phyloP scores from a whole-genome alignment of 2,888 invertebrate species.

The Thereva nobilitata region DNA sequence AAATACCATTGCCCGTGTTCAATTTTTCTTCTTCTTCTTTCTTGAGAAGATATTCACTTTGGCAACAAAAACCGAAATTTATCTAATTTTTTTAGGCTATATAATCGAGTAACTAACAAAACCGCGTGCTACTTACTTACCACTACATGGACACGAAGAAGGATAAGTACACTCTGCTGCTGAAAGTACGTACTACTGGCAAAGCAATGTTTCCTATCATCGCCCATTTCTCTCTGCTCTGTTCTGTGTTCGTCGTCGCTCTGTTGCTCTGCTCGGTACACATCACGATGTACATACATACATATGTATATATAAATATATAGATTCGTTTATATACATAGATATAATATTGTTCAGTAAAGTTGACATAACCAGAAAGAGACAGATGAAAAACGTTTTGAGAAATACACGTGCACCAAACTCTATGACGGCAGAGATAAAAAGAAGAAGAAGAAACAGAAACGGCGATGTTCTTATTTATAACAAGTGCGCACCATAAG shows the following conservation, averaged over 20 bases:
- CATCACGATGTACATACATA: no score
- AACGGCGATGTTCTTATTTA: constrained; percentile 30
- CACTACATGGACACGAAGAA: constrained; percentile 16
- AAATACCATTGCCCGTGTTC: no score
- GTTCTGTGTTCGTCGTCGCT: no score
- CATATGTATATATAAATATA: no score
- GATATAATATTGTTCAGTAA: neutral
- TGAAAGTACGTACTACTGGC: constrained; percentile 25
- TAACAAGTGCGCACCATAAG: constrained; percentile 20
- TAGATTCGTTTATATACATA: no score
- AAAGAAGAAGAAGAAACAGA: constrained; percentile 9
- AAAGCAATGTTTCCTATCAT: neutral
- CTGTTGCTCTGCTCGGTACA: no score
- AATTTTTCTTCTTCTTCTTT: no score
- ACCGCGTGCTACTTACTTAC: constrained; percentile 40
- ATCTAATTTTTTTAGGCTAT: constrained; percentile 13
- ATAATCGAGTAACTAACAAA: constrained; percentile 27
- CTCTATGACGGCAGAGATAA: constrained; percentile 27
- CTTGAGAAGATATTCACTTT: no score
- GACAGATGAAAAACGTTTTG: neutral
- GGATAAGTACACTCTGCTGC: constrained; percentile 15
- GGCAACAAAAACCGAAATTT: no score
- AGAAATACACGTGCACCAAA: constrained; percentile 37
- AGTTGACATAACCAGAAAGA: constrained; percentile 19
- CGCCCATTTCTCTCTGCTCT: no score